Base-by-base conservation (phyloP, 2,888 invertebrate genomes). In the Eulithis testata region DNA sequence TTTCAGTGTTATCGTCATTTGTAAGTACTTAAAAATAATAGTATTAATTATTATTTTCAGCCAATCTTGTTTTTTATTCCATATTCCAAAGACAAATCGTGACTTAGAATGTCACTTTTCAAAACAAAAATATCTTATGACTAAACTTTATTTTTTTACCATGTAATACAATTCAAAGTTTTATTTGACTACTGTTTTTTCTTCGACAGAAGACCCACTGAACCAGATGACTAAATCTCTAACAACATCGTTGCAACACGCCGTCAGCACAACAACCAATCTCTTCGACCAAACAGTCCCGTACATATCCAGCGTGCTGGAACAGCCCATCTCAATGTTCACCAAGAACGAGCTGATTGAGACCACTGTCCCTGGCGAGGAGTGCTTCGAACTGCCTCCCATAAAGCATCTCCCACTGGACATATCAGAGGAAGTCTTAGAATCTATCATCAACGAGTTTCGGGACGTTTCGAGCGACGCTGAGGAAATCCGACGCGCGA, bases 361-460 rank as follows among this genome's bases (percentile, higher is more conserved):
- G 11, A 87, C 83, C 12, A 77, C 89, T 0, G 94, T 83, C 40
- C 75, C 82, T 11, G 94, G 94, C 76, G 96, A 97, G 78, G 97
- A 97, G 83, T 97, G 97, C 69, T 94, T 95, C 77, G 97, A 96
- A 85, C 82, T 95, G 55, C 95, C 96, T 3, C 94, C 95, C 0
- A 90, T 95, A 9, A 93, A 94, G 73, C 85, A 89, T 4, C 80
- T 94, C 0, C 90, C 94, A 0, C 73, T 81, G 2, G 93, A 94
- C 74, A 84, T 94, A 12, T 85, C 91, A 0, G 83, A 80, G 9
- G 86, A 89, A 65, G 89, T 93, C 7, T 72, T 93, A 1, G 87
- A 91, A 73, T 92, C 91, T 4, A 92, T 93, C 37, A 79, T 91
- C 4, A 89, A 90, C 70, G 90, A 92, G 71, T 91, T 91, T 60